These are phyloP conservation scores for Diplodus sargus DNA, from an alignment of 2,797 vertebrate species.

Conservation along the genomic window DNA sequence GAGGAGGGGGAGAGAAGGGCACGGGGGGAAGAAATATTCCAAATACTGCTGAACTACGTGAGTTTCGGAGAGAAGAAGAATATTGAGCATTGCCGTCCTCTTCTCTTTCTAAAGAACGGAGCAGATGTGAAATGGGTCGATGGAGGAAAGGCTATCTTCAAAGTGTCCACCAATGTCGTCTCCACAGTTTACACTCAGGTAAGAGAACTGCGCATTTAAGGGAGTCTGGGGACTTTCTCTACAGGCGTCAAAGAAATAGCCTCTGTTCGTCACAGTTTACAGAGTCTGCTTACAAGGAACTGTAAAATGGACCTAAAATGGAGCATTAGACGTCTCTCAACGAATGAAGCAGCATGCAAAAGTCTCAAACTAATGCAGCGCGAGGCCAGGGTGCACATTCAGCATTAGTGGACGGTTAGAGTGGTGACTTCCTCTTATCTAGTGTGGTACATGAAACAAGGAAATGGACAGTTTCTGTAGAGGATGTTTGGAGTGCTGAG, in stretches of 20 bases:
- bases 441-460: neutral
- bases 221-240: no score
- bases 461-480: slow-evolving; percentile 6
- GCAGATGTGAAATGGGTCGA: slow-evolving; percentile 97
- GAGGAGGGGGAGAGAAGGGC: neutral
- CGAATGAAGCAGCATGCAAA: neutral
- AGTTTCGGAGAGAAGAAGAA: neutral
- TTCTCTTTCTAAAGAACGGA: slow-evolving; percentile 77
- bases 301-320: slow-evolving; percentile 4
- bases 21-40: neutral
- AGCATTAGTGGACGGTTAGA: slow-evolving; percentile 1
- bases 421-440: neutral
- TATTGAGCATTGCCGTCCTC: neutral
- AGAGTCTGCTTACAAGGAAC: no score
- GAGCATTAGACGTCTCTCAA: slow-evolving; percentile 12
- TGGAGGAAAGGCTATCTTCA: slow-evolving; percentile 94
- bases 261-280: no score
- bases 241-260: no score
- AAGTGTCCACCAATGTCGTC: slow-evolving; percentile 91
- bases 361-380: neutral
- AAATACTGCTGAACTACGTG: slow-evolving; percentile 17
- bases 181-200: slow-evolving; percentile 99
- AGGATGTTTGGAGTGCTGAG: slow-evolving; percentile 19
- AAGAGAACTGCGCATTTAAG: slow-evolving; percentile 28
- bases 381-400: slow-evolving; percentile 12